These are phyloP conservation scores for Pelobates cultripes DNA, from an alignment of 2,797 vertebrate genomes.

Conservation along the genomic window DNA sequence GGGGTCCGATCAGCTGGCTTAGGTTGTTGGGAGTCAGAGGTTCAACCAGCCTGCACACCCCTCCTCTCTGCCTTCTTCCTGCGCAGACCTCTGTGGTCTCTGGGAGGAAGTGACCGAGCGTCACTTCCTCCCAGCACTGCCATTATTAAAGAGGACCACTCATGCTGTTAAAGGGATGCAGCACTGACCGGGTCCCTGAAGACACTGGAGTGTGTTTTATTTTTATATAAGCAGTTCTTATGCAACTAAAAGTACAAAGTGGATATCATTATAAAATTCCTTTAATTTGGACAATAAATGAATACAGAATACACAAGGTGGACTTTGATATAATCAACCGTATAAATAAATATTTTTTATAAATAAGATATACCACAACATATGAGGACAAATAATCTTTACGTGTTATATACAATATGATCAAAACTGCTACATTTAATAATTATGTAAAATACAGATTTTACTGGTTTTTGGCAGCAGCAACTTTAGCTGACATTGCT, in stretches of 20 bases:
- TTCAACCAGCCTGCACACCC: no score
- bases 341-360: slow-evolving; percentile 21
- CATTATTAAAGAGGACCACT: no score
- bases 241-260: neutral
- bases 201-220: no score
- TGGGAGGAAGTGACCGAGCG: no score
- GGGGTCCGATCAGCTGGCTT: no score
- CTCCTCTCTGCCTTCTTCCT: no score
- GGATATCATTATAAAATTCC: slow-evolving; percentile 18
- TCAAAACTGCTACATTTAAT: slow-evolving; percentile 41
- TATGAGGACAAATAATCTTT: slow-evolving; percentile 4
- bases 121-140: no score
- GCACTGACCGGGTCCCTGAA: no score
- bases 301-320: slow-evolving; percentile 42
- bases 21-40: no score
- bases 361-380: slow-evolving; percentile 26
- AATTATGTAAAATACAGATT: slow-evolving; percentile 36
- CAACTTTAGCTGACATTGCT: slow-evolving; percentile 38
- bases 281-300: slow-evolving; percentile 47
- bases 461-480: slow-evolving; percentile 20
- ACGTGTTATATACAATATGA: slow-evolving; percentile 29
- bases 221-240: no score
- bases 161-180: no score
- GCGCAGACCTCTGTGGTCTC: no score
- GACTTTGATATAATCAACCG: slow-evolving; percentile 28